Evolutionary conservation across 2,113 vertebrate genomes (phyloP).

Genomic region (Xerus inauris): DNA sequence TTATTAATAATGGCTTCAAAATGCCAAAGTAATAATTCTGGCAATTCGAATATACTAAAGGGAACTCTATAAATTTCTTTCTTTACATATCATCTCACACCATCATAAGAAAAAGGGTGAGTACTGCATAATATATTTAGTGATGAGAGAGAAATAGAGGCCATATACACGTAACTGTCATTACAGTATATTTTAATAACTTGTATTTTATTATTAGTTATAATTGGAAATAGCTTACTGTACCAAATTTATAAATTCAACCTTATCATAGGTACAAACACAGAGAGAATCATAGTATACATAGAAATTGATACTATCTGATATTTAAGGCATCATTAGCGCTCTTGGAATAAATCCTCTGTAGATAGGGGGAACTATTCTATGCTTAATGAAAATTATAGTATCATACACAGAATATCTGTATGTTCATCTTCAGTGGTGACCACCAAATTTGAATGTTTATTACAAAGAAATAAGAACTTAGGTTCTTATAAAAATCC

Average conservation of each 20-base stretch:
- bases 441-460: too few species aligned
- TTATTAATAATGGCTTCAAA: neutral
- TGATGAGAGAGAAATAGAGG: neutral
- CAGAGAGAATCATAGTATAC: neutral
- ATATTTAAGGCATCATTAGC: neutral
- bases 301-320: neutral
- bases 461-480: neutral
- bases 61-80: neutral
- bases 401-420: neutral
- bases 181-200: neutral
- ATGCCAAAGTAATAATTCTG: too few species aligned
- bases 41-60: neutral
- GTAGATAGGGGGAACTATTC: neutral
- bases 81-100: neutral
- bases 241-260: neutral
- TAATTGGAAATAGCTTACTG: neutral
- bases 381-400: neutral
- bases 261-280: neutral
- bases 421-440: neutral
- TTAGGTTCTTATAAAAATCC: neutral
- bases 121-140: neutral
- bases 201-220: neutral
- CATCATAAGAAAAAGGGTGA: neutral
- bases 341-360: too few species aligned
- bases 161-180: neutral